These are phyloP conservation scores for Haliclystus octoradiatus DNA, from an alignment of 30 jellyfish, hydroid and myxozoan species.

Conservation along the genomic window DNA sequence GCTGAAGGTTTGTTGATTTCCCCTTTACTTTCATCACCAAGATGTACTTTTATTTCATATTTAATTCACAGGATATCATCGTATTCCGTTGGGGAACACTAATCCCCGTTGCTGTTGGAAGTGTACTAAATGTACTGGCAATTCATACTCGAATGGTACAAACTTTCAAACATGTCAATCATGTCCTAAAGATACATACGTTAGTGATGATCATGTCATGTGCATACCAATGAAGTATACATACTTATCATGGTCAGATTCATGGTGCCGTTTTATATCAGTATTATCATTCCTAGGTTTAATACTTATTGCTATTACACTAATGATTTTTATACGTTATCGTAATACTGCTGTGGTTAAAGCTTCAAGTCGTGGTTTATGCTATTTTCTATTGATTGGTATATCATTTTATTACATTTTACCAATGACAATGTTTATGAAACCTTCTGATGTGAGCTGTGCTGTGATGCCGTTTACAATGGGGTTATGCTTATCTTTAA, in stretches of 20 bases:
- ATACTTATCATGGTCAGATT: slow-evolving; percentile 13
- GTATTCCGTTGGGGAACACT: no score
- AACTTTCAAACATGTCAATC: slow-evolving; percentile 24
- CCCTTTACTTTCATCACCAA: no score
- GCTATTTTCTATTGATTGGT: slow-evolving; percentile 47
- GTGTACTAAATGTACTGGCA: slow-evolving; percentile 51
- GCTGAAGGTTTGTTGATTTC: no score
- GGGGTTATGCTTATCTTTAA: slow-evolving; percentile 53
- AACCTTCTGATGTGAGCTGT: slow-evolving; percentile 51
- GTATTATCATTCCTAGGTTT: slow-evolving; percentile 21
- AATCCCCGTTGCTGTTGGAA: slow-evolving; percentile 80
- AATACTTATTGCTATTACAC: neutral
- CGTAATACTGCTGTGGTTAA: slow-evolving; percentile 47
- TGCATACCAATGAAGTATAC: slow-evolving; percentile 19
- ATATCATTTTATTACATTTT: slow-evolving; percentile 17
- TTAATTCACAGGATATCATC: no score
- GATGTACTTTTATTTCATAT: no score
- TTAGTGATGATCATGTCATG: slow-evolving; percentile 14
- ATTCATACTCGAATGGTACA: slow-evolving; percentile 25
- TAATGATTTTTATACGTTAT: slow-evolving; percentile 9
- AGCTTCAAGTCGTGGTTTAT: slow-evolving; percentile 55
- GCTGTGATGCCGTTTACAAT: slow-evolving; percentile 25
- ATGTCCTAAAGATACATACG: slow-evolving; percentile 21
- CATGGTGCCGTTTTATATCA: slow-evolving; percentile 9
- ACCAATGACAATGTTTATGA: slow-evolving; percentile 31